phyloP scores from a whole-genome alignment of 1,140 invertebrate species.

The Monochamus saltuarius region DNA sequence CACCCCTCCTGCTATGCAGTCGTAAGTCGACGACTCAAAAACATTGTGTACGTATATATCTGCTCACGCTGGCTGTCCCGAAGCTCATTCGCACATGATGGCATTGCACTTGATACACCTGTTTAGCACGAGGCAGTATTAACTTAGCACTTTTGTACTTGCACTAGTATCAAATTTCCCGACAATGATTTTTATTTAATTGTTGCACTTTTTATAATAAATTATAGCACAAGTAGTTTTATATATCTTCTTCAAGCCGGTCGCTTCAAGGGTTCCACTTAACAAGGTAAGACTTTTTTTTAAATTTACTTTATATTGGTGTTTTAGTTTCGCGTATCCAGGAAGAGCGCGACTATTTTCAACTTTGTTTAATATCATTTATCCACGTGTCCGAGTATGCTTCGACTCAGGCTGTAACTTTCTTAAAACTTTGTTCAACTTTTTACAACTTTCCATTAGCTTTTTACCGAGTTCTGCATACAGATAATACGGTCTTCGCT shows the following conservation, averaged over 20 bases:
- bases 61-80: neutral
- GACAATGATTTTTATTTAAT: conserved; percentile 15
- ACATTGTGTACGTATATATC: conserved; percentile 15
- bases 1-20: conserved; percentile 15
- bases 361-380: too few relatives aligned
- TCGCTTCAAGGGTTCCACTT: neutral
- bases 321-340: too few relatives aligned
- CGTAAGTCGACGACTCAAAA: conserved; percentile 3
- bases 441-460: too few relatives aligned
- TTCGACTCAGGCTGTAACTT: too few relatives aligned
- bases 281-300: conserved; percentile 13
- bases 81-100: conserved; percentile 4
- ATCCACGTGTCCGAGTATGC: too few relatives aligned
- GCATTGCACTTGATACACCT: conserved; percentile 6
- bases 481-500: too few relatives aligned
- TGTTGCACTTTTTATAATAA: neutral
- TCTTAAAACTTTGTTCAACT: too few relatives aligned
- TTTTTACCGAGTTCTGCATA: too few relatives aligned
- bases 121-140: conserved; percentile 1
- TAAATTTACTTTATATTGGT: too few relatives aligned
- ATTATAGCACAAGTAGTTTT: conserved; percentile 14
- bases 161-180: conserved; percentile 12
- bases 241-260: neutral
- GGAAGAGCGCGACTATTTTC: too few relatives aligned
- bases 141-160: neutral